Percentiles rank a stretch among this genome's conserved stretches.
These are phyloP conservation scores for Labeo rohita DNA, from an alignment of 2,113 vertebrate genomes.

Conservation along the genomic window DNA sequence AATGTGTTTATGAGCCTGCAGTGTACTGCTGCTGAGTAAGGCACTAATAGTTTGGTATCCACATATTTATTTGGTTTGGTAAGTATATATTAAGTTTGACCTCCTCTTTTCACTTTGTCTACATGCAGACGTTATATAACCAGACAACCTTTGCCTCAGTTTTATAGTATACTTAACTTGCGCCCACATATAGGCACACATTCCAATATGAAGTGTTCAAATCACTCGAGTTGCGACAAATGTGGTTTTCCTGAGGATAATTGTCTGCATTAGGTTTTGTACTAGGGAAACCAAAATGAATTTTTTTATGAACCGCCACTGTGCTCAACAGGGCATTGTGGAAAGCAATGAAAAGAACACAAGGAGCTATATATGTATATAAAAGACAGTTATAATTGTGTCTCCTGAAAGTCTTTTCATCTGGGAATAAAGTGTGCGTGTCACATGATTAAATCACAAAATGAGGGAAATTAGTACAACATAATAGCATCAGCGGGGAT, in stretches of 20 bases:
- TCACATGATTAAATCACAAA: slow-evolving; percentile 10
- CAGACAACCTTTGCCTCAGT: not conserved
- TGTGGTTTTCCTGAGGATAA: slow-evolving; percentile 21
- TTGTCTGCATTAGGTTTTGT: slow-evolving; percentile 32
- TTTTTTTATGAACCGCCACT: slow-evolving; percentile 11
- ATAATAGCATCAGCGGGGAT: not conserved
- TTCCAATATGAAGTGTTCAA: not conserved
- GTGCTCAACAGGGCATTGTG: slow-evolving; percentile 14
- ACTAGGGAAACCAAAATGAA: not conserved
- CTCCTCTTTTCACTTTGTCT: not conserved
- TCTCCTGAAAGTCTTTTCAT: slow-evolving; percentile 1
- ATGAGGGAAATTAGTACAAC: not conserved
- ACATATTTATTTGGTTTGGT: not conserved
- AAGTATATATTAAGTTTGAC: not conserved
- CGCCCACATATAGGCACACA: not conserved
- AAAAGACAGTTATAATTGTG: not conserved
- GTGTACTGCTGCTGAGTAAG: not conserved
- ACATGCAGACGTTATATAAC: slow-evolving; percentile 17
- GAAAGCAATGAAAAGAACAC: not conserved
- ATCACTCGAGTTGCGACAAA: slow-evolving; percentile 8
- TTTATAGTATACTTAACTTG: slow-evolving; percentile 13
- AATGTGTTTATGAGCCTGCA: not conserved
- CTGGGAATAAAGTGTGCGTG: not conserved
- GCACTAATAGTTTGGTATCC: not conserved
- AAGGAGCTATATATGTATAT: not conserved